phyloP scores from a whole-genome alignment of 1,140 invertebrate genomes.

The Calliopsis andreniformis region DNA sequence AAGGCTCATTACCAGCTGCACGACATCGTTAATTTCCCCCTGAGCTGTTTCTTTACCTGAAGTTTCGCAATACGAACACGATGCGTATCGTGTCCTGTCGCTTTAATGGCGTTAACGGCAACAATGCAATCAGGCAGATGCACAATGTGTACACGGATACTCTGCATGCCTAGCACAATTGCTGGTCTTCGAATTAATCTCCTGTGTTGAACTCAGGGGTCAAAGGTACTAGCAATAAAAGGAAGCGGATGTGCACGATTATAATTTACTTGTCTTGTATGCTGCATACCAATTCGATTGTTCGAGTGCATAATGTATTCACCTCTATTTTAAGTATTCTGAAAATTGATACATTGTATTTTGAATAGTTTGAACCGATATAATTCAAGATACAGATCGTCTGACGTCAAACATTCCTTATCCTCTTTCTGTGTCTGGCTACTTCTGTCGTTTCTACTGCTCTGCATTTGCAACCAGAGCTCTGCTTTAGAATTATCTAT shows the following conservation, averaged over 20 bases:
- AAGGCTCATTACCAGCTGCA: conserved; percentile 15
- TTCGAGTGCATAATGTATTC: not conserved
- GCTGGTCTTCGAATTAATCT: conserved; percentile 33
- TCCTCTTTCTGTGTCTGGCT: not conserved
- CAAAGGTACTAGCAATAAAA: conserved; percentile 8
- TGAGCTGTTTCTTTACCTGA: not conserved
- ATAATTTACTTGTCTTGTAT: conserved; percentile 16
- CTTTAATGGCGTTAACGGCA: conserved; percentile 24
- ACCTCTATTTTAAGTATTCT: not conserved
- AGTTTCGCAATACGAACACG: not conserved
- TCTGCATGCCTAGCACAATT: conserved; percentile 10
- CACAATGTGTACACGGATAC: conserved; percentile 9
- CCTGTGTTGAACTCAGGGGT: not conserved
- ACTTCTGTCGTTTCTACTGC: not conserved
- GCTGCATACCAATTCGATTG: conserved; percentile 21
- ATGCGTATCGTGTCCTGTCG: conserved; percentile 8
- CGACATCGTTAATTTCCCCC: not conserved
- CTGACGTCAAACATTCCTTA: not conserved
- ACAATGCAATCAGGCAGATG: conserved; percentile 37
- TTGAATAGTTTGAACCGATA: too few species aligned
- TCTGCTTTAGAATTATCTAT: too few species aligned
- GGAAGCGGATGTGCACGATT: conserved; percentile 1
- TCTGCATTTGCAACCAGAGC: not conserved
- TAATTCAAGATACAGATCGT: conserved; percentile 12
- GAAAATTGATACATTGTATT: too few species aligned